These are phyloP conservation scores for Oncorhynchus clarkii DNA, from an alignment of 2,113 vertebrate genomes.

Conservation along the genomic window DNA sequence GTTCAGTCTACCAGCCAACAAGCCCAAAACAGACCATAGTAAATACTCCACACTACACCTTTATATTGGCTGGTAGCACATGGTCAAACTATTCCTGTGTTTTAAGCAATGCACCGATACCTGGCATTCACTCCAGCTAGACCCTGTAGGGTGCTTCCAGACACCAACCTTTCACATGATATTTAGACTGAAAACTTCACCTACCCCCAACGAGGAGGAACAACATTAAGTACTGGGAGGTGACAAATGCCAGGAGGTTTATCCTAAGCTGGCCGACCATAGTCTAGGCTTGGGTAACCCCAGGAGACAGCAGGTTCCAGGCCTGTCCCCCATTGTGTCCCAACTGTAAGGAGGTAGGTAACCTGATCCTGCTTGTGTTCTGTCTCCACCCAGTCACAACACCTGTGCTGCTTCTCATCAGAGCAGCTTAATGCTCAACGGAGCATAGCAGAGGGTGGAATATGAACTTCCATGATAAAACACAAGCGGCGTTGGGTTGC, in stretches of 20 bases:
- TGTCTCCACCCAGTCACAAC: slow-evolving; percentile 38
- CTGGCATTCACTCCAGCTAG: too few species aligned
- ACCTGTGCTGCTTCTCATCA: slow-evolving; percentile 50
- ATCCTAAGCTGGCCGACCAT: background rate
- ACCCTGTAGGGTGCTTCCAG: background rate
- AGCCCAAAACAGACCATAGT: background rate
- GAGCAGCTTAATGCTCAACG: slow-evolving; percentile 55
- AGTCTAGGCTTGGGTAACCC: background rate
- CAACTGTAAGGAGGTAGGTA: slow-evolving; percentile 41
- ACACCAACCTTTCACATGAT: background rate
- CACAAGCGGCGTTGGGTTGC: slow-evolving; percentile 33
- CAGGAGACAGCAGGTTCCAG: slow-evolving; percentile 14
- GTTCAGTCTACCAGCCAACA: background rate
- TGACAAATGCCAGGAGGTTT: background rate
- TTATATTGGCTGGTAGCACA: background rate
- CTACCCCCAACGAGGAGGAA: too few species aligned
- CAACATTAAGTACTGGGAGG: background rate
- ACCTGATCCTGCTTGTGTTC: slow-evolving; percentile 19
- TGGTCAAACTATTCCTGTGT: background rate
- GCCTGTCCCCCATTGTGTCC: background rate
- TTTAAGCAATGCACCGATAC: background rate
- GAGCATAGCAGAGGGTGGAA: slow-evolving; percentile 59
- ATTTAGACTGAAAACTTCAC: background rate
- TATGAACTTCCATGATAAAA: slow-evolving; percentile 64
- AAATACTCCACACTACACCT: background rate